Conservation (phyloP, 2,113 vertebrate genomes). For the Himantopus leucocephalus region DNA sequence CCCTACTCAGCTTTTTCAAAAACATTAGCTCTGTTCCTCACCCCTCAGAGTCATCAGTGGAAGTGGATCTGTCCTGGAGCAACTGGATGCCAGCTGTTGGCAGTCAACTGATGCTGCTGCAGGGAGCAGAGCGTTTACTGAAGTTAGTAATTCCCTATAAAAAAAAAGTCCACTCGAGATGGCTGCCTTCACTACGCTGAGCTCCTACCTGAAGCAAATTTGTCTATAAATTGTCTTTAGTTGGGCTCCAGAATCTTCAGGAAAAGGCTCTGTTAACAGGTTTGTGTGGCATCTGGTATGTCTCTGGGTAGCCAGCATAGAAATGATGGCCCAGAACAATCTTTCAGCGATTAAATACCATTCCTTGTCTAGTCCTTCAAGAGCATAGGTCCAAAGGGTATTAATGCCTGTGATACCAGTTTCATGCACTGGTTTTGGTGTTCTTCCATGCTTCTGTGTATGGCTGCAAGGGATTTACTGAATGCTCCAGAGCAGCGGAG, state of each 20-base stretch:
- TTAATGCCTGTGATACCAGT: neutral
- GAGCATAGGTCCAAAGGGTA: neutral
- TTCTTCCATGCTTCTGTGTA: neutral
- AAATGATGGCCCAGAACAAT: neutral
- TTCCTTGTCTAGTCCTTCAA: neutral
- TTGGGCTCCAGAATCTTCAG: neutral
- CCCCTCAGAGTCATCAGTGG: neutral
- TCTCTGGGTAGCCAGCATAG: neutral
- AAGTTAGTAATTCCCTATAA: neutral
- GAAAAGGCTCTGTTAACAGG: neutral
- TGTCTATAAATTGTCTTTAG: neutral
- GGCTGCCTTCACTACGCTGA: neutral
- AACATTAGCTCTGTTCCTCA: neutral
- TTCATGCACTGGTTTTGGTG: neutral
- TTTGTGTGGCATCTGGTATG: neutral
- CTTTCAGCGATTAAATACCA: neutral
- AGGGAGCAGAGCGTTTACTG: neutral
- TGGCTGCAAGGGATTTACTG: neutral
- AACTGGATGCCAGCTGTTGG: neutral
- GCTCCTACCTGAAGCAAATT: neutral
- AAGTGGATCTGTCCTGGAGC: neutral
- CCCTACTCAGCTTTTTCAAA: neutral
- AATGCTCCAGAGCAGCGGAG: neutral
- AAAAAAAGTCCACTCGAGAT: neutral
- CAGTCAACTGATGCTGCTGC: neutral